Conservation (phyloP, 2,797 vertebrate species). For the Parauchenoglanis punctatus region DNA sequence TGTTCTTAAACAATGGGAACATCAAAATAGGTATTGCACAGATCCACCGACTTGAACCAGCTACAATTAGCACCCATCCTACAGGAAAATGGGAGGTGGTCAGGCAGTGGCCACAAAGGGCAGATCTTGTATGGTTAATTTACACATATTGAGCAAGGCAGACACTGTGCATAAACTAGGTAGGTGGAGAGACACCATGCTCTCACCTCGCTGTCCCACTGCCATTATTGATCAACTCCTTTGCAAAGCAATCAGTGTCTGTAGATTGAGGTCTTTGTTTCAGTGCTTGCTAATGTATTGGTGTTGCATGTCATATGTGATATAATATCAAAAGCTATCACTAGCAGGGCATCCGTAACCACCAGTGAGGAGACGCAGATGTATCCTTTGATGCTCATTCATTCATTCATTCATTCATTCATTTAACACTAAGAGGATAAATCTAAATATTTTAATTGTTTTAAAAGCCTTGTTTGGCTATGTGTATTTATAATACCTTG, state of each 20-base stretch:
- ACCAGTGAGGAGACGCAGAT: background rate
- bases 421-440: background rate
- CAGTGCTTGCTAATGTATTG: background rate
- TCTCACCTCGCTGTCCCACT: too few species aligned
- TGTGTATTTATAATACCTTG: background rate
- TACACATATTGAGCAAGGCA: background rate
- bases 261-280: background rate
- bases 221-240: background rate
- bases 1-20: background rate
- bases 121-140: background rate
- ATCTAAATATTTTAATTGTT: background rate
- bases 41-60: background rate
- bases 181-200: background rate
- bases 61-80: too few species aligned
- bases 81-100: background rate
- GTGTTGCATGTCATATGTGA: background rate
- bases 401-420: too few species aligned
- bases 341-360: background rate
- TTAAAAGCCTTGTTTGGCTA: background rate
- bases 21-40: background rate
- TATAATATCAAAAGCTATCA: background rate
- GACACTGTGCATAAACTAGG: background rate
- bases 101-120: background rate
- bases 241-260: background rate
- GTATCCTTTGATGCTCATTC: background rate